phyloP scores from a whole-genome alignment of 2,888 invertebrate genomes.

The Andrena trimmerana region DNA sequence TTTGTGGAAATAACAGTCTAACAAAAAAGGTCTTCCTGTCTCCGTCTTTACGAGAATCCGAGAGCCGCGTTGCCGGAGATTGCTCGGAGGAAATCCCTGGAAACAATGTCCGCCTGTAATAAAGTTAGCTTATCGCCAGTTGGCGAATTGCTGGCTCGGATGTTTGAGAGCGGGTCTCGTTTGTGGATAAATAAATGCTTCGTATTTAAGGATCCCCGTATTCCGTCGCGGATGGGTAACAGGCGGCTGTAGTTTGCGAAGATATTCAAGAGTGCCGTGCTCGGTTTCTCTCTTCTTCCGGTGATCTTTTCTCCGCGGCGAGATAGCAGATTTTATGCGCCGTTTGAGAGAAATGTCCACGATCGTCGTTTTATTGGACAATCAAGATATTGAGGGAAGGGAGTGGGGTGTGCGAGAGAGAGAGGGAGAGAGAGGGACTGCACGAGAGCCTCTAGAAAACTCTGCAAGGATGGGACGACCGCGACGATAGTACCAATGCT shows the following conservation, averaged over 20 bases:
- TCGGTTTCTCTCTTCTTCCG: conserved; percentile 56
- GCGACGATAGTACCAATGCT: conserved; percentile 21
- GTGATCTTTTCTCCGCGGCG: conserved; percentile 44
- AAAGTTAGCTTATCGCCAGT: conserved; percentile 18
- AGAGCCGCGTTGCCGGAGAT: background rate
- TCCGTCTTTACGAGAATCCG: background rate
- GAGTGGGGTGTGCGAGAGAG: background rate
- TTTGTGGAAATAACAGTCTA: background rate
- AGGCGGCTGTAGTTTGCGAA: conserved; percentile 39
- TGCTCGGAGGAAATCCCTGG: background rate
- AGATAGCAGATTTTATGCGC: conserved; percentile 46
- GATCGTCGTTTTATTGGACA: conserved; percentile 56
- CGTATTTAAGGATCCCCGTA: conserved; percentile 26
- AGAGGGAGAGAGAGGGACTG: conserved; percentile 1
- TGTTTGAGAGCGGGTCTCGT: conserved; percentile 14
- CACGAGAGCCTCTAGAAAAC: conserved; percentile 19
- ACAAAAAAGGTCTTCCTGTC: background rate
- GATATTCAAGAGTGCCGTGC: conserved; percentile 39
- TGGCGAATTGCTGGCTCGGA: conserved; percentile 11
- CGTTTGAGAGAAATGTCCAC: conserved; percentile 54
- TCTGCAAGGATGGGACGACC: conserved; percentile 25
- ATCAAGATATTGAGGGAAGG: conserved; percentile 47
- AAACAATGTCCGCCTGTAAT: background rate
- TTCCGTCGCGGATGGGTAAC: conserved; percentile 29
- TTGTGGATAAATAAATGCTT: conserved; percentile 40